Conservation (phyloP, 1,140 invertebrate genomes). For the Octopus sinensis region DNA sequence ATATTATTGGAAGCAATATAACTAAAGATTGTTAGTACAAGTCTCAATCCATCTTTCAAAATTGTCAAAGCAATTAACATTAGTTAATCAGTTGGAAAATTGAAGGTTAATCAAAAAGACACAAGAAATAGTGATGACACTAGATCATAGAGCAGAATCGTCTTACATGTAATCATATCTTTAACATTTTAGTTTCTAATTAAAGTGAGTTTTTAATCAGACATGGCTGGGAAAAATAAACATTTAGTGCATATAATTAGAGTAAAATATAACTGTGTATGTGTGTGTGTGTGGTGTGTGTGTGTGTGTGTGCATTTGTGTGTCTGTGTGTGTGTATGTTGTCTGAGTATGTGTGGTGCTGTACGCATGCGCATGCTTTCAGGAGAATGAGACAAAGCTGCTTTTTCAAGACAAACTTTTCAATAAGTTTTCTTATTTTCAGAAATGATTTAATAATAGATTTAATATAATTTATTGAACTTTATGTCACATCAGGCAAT, state of each 20-base stretch:
- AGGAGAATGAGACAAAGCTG: no score
- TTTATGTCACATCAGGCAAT: not conserved
- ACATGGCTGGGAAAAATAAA: slow-evolving; percentile 59
- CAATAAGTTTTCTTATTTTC: not conserved
- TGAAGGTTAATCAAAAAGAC: no score
- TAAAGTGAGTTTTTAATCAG: slow-evolving; percentile 57
- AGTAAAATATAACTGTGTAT: not conserved
- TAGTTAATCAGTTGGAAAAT: not conserved
- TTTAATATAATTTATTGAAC: not conserved
- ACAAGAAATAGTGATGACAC: no score
- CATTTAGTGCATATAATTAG: not conserved
- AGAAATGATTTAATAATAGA: not conserved
- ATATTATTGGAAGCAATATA: not conserved
- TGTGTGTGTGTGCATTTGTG: not conserved
- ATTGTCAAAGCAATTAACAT: not conserved
- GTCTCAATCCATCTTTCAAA: not conserved
- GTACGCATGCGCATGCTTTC: no score
- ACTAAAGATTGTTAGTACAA: no score
- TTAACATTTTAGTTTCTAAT: not conserved
- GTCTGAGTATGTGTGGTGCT: not conserved
- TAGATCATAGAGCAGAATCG: no score
- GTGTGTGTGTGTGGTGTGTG: not conserved
- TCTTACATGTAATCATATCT: no score
- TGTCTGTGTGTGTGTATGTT: not conserved
- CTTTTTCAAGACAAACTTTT: no score